Conservation (phyloP, 2,888 invertebrate genomes). For the Thereva nobilitata region DNA sequence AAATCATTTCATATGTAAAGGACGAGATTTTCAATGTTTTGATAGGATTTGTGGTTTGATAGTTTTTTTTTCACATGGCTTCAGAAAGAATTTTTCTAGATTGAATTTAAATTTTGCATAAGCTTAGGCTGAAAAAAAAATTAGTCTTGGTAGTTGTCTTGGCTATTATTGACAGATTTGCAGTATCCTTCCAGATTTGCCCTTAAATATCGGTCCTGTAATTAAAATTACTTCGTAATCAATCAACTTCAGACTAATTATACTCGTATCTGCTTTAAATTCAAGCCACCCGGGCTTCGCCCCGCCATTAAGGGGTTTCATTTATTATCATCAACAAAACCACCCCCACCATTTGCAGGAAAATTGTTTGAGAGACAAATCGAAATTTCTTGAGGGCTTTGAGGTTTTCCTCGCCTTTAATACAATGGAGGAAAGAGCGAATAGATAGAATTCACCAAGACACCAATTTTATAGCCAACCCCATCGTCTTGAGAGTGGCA, state of each 20-base stretch:
- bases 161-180: too few species aligned
- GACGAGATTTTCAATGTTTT: too few species aligned
- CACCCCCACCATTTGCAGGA: slow-evolving; percentile 13
- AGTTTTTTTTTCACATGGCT: too few species aligned
- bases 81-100: too few species aligned
- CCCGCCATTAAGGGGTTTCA: slow-evolving; percentile 33
- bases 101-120: too few species aligned
- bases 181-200: not conserved
- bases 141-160: too few species aligned
- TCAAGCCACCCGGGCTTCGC: slow-evolving; percentile 29
- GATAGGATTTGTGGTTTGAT: too few species aligned
- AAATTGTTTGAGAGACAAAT: slow-evolving; percentile 37
- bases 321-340: slow-evolving; percentile 39
- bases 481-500: slow-evolving; percentile 12
- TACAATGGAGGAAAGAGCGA: not conserved
- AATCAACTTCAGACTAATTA: slow-evolving; percentile 41
- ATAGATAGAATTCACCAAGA: slow-evolving; percentile 15
- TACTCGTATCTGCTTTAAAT: slow-evolving; percentile 35
- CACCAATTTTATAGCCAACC: slow-evolving; percentile 25
- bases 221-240: slow-evolving; percentile 38
- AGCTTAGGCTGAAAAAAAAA: too few species aligned
- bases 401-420: slow-evolving; percentile 26
- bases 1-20: not conserved
- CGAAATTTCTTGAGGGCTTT: slow-evolving; percentile 37
- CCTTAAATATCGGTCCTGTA: slow-evolving; percentile 15